phyloP scores from a whole-genome alignment of 2,888 invertebrate species.

The Torymus auratus region DNA sequence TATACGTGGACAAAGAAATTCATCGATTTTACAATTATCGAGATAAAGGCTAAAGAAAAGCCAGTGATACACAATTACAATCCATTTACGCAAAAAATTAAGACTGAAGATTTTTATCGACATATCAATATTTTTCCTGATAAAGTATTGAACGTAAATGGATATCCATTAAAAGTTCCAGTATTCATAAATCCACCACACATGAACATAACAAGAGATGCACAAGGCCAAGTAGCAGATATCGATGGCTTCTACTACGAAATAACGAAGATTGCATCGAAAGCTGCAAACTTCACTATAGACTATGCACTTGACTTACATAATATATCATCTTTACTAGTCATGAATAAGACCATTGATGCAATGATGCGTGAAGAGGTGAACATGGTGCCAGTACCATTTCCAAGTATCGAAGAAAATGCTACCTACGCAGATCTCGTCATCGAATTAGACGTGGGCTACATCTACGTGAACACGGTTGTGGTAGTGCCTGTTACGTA shows the following conservation, averaged over 20 bases:
- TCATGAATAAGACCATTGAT: not conserved
- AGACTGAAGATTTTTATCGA: not conserved
- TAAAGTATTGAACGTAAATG: too few relatives aligned
- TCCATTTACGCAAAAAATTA: not conserved
- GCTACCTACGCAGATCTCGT: not conserved
- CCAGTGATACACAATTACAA: not conserved
- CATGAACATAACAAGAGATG: too few relatives aligned
- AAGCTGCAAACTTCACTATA: not conserved
- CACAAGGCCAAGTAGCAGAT: too few relatives aligned
- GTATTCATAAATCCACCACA: too few relatives aligned
- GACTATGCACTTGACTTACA: not conserved
- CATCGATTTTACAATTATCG: not conserved
- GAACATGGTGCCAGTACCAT: not conserved
- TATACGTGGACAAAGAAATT: not conserved
- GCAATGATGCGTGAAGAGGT: not conserved
- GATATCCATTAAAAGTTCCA: too few relatives aligned
- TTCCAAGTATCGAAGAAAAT: not conserved
- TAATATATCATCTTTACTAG: not conserved
- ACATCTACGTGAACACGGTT: not conserved
- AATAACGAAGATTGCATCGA: not conserved
- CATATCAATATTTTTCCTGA: too few relatives aligned
- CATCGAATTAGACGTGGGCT: conserved; percentile 5
- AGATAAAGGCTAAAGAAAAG: not conserved
- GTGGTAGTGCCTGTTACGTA: not conserved
- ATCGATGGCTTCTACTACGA: not conserved